phyloP scores from a whole-genome alignment of 1,140 invertebrate species.

The Pentalonia nigronervosa region DNA sequence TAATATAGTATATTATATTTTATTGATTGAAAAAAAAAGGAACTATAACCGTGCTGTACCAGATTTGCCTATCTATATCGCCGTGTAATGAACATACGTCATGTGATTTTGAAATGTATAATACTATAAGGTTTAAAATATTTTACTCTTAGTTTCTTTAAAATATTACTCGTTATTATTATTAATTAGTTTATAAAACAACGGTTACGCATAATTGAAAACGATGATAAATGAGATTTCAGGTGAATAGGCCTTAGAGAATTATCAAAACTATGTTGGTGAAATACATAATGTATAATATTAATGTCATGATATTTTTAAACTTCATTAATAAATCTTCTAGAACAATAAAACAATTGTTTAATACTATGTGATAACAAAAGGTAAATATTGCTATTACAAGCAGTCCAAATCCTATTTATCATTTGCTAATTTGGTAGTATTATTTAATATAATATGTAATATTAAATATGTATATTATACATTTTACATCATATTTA shows the following conservation, averaged over 20 bases:
- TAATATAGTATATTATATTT: too few species aligned
- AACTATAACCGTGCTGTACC: background rate
- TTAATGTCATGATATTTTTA: background rate
- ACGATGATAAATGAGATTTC: background rate
- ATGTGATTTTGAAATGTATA: background rate
- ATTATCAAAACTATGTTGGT: background rate
- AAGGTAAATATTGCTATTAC: background rate
- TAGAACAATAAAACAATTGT: background rate
- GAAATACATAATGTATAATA: background rate
- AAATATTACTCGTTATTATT: background rate
- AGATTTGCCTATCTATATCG: constrained; percentile 3
- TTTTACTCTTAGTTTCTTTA: background rate
- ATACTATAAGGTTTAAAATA: background rate
- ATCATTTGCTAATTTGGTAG: background rate
- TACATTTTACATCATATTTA: background rate
- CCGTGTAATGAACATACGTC: background rate
- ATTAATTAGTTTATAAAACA: background rate
- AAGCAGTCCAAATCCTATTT: background rate
- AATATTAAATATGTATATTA: background rate
- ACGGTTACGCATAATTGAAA: background rate
- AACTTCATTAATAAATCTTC: background rate
- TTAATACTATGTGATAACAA: background rate
- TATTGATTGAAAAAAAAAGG: background rate
- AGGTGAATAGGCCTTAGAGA: background rate
- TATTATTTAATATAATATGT: background rate